phyloP scores from a whole-genome alignment of 1,140 invertebrate genomes.

The Cydia amplana region DNA sequence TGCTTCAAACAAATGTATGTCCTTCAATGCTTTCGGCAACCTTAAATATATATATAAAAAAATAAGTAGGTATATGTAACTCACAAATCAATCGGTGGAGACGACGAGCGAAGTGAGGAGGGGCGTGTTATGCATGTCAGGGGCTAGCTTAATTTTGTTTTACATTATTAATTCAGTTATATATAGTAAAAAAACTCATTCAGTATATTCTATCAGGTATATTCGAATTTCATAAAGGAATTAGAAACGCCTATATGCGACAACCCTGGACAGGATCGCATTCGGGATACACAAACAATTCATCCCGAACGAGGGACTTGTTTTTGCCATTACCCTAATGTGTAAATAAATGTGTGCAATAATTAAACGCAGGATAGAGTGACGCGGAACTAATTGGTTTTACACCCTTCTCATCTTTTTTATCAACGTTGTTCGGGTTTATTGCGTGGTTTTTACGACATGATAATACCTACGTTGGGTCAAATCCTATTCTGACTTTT shows the following conservation, averaged over 20 bases:
- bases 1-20: too few relatives aligned
- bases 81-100: too few relatives aligned
- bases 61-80: too few relatives aligned
- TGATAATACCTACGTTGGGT: neutral
- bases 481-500: neutral
- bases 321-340: conserved; percentile 73
- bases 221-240: neutral
- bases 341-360: conserved; percentile 72
- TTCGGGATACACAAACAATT: conserved; percentile 58
- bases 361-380: conserved; percentile 66
- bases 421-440: conserved; percentile 29
- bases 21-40: too few relatives aligned
- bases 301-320: conserved; percentile 64
- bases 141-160: too few relatives aligned
- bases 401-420: conserved; percentile 51
- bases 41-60: too few relatives aligned
- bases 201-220: neutral
- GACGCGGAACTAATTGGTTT: conserved; percentile 65
- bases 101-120: too few relatives aligned
- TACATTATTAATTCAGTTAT: too few relatives aligned
- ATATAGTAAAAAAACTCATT: too few relatives aligned
- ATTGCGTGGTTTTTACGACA: conserved; percentile 21
- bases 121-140: too few relatives aligned
- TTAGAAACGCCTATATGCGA: neutral
- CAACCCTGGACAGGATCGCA: conserved; percentile 18